Evolutionary conservation across 92 coral and sea anemone genomes (phyloP).

Genomic region (Epizoanthus fatuus): DNA sequence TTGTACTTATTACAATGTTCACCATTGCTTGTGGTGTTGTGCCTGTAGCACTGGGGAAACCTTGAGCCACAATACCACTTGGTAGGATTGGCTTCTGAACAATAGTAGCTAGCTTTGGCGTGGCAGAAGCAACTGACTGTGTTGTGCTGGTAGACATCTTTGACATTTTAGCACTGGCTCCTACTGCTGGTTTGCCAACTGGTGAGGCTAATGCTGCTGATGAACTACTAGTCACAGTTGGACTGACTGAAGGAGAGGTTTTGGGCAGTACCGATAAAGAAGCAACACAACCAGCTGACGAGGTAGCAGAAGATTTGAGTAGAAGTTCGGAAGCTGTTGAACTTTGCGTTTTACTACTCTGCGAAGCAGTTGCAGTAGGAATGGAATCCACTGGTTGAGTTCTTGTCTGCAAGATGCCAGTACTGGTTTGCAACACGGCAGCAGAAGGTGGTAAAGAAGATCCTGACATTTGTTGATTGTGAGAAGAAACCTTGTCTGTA

Average conservation of each 20-base stretch:
- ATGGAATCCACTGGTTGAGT: not conserved
- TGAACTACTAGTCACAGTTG: not conserved
- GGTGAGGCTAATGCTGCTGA: not conserved
- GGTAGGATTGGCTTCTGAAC: conserved; percentile 39
- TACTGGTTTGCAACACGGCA: not conserved
- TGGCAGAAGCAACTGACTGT: not conserved
- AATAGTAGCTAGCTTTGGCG: conserved; percentile 37
- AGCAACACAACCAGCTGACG: conserved; percentile 26
- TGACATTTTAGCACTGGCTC: not conserved
- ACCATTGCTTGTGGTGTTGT: conserved; percentile 34
- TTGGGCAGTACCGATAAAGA: not conserved
- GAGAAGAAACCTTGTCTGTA: conserved; percentile 2
- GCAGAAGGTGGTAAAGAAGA: not conserved
- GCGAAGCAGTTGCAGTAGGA: not conserved
- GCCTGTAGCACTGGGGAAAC: conserved; percentile 19
- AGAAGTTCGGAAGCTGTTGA: not conserved
- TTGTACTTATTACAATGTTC: conserved; percentile 30
- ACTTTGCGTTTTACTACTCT: not conserved
- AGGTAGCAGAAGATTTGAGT: not conserved
- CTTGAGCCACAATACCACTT: conserved; percentile 28
- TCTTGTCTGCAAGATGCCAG: not conserved
- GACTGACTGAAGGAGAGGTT: conserved; percentile 10
- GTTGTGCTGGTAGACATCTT: not conserved
- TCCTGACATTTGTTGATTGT: not conserved
- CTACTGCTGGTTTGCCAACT: not conserved